Conservation (phyloP, 2,888 invertebrate genomes). For the Lordiphosa fenestrarum region DNA sequence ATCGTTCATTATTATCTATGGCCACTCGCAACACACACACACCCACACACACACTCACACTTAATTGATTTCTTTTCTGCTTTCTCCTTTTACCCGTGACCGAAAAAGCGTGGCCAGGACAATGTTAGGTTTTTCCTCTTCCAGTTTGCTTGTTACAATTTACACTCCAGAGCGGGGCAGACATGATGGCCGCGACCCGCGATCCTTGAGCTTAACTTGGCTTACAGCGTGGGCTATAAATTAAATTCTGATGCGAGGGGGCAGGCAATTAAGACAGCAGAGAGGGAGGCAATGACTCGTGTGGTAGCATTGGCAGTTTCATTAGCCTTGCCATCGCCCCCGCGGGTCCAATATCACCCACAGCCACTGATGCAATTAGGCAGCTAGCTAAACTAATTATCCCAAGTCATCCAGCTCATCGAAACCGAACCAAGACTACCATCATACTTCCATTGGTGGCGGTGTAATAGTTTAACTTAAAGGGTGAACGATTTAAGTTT, state of each 20-base stretch:
- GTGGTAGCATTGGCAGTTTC: conserved; percentile 64
- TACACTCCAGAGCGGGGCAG: conserved; percentile 31
- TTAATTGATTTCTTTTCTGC: conserved; percentile 65
- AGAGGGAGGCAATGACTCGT: conserved; percentile 24
- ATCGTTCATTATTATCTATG: conserved; percentile 70
- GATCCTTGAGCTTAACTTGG: conserved; percentile 43
- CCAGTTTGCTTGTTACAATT: conserved; percentile 36
- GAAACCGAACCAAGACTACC: conserved; percentile 1
- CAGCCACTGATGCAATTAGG: conserved; percentile 52
- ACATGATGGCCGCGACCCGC: conserved; percentile 21
- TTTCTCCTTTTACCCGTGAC: conserved; percentile 19
- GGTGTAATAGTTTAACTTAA: conserved; percentile 6
- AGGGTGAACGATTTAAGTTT: no score
- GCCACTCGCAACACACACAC: conserved; percentile 1
- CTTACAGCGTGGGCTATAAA: conserved; percentile 54
- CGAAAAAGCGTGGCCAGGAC: conserved; percentile 26
- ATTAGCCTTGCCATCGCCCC: conserved; percentile 51
- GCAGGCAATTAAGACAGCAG: conserved; percentile 53
- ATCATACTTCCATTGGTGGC: conserved; percentile 1
- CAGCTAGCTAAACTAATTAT: conserved; percentile 62
- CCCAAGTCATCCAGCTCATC: conserved; percentile 26
- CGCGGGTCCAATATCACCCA: conserved; percentile 26
- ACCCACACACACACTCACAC: conserved; percentile 19
- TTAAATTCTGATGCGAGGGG: conserved; percentile 58
- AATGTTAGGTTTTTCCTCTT: conserved; percentile 33